Evolutionary conservation across 2,888 invertebrate genomes (phyloP).

Genomic region (Mimumesa dahlbomi): DNA sequence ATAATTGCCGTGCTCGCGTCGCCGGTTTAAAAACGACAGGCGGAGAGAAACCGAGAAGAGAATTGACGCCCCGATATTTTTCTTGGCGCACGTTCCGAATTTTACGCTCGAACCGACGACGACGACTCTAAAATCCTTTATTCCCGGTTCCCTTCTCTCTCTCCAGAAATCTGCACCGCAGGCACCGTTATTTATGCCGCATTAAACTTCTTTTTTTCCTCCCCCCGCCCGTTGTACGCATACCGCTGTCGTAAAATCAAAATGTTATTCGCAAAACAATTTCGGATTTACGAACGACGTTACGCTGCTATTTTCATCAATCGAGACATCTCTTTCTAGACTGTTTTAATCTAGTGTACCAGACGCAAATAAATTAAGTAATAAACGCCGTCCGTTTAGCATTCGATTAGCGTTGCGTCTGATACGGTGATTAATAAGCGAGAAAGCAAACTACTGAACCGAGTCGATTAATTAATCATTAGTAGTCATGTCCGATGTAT

Average conservation of each 20-base stretch:
- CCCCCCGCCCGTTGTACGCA: background rate
- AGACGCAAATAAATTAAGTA: no score
- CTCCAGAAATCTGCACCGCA: background rate
- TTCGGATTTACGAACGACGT: background rate
- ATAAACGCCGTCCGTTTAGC: no score
- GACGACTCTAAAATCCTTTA: slow-evolving; percentile 4
- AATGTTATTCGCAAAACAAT: background rate
- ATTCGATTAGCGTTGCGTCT: no score
- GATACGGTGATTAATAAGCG: no score
- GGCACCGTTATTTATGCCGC: background rate
- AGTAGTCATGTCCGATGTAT: no score
- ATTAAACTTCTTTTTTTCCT: slow-evolving; percentile 2
- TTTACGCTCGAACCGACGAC: slow-evolving; percentile 16
- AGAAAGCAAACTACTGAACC: no score
- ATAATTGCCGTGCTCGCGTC: slow-evolving; percentile 33
- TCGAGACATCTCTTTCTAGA: no score
- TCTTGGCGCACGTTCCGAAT: slow-evolving; percentile 36
- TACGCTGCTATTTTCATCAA: no score
- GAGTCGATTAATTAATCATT: no score
- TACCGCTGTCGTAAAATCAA: background rate
- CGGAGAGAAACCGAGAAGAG: slow-evolving; percentile 3
- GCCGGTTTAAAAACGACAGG: slow-evolving; percentile 3
- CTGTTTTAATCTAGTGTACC: no score
- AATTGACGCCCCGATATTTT: slow-evolving; percentile 33
- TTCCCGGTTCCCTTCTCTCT: background rate